phyloP scores from a whole-genome alignment of 1,140 invertebrate genomes.

The Drosophila sulfurigaster region DNA sequence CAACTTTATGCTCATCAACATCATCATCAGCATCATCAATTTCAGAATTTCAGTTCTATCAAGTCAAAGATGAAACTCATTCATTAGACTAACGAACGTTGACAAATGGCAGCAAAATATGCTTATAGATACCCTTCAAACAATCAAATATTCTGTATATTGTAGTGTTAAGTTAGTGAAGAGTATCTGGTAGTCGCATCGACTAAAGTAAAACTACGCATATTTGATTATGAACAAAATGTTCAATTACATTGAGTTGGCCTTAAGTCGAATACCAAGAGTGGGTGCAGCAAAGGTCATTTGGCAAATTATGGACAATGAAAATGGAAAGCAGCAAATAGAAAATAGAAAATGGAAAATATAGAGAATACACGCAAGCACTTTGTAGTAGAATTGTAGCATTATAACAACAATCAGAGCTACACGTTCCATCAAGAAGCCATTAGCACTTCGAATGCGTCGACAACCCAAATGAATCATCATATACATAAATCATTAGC shows the following conservation, averaged over 20 bases:
- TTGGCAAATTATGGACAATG: slow-evolving; percentile 3
- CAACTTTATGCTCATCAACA: background rate
- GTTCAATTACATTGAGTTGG: slow-evolving; percentile 1
- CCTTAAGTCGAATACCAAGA: background rate
- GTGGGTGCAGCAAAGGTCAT: slow-evolving; percentile 11
- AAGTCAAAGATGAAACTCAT: background rate
- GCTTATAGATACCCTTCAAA: no score
- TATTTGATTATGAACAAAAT: slow-evolving; percentile 18
- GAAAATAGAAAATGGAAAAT: slow-evolving; percentile 6
- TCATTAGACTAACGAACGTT: no score
- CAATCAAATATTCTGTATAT: no score
- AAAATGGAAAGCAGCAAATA: background rate
- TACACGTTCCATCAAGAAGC: background rate
- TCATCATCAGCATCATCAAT: slow-evolving; percentile 5
- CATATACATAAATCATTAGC: background rate
- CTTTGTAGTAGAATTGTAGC: background rate
- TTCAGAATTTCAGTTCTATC: slow-evolving; percentile 7
- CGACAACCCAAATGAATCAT: slow-evolving; percentile 1
- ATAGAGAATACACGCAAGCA: slow-evolving; percentile 10
- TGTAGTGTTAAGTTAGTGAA: no score
- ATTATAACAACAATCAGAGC: background rate
- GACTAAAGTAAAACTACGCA: background rate
- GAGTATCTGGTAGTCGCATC: background rate
- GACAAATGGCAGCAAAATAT: no score
- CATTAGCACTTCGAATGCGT: slow-evolving; percentile 17